Conservation (phyloP, 2,113 vertebrate species). For the Pseudopodoces humilis region DNA sequence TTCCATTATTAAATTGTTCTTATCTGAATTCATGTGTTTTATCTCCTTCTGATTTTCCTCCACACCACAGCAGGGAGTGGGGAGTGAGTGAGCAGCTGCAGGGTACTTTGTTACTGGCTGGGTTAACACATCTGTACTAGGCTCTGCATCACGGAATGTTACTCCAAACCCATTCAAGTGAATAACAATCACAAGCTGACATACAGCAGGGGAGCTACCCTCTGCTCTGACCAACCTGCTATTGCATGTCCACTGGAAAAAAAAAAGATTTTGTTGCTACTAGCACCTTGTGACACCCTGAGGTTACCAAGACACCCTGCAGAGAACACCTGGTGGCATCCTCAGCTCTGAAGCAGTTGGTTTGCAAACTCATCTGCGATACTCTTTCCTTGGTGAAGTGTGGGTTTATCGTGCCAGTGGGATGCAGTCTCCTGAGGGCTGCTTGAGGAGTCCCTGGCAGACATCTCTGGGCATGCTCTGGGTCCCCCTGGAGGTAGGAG, state of each 20-base stretch:
- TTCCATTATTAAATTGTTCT: not conserved
- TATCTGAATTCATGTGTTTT: not conserved
- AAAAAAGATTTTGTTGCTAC: not conserved
- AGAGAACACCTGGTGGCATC: not conserved
- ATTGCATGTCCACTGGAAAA: not conserved
- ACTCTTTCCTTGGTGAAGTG: not conserved
- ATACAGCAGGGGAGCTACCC: not conserved
- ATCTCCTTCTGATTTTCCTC: not conserved
- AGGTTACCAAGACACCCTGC: not conserved
- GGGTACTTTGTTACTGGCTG: not conserved
- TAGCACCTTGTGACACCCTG: accelerated
- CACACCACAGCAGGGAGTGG: no score
- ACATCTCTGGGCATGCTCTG: not conserved
- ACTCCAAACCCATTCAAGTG: not conserved
- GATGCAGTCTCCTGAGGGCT: not conserved
- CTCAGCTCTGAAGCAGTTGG: not conserved
- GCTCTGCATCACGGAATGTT: not conserved
- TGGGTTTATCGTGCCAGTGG: not conserved
- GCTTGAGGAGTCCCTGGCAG: not conserved
- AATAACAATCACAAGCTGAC: not conserved
- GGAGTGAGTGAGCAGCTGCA: not conserved
- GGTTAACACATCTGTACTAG: not conserved
- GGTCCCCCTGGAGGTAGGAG: not conserved
- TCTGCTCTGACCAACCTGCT: not conserved
- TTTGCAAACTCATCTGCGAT: not conserved